These are phyloP conservation scores for Caranx melampygus DNA, from an alignment of 2,113 vertebrate species.

Conservation along the genomic window DNA sequence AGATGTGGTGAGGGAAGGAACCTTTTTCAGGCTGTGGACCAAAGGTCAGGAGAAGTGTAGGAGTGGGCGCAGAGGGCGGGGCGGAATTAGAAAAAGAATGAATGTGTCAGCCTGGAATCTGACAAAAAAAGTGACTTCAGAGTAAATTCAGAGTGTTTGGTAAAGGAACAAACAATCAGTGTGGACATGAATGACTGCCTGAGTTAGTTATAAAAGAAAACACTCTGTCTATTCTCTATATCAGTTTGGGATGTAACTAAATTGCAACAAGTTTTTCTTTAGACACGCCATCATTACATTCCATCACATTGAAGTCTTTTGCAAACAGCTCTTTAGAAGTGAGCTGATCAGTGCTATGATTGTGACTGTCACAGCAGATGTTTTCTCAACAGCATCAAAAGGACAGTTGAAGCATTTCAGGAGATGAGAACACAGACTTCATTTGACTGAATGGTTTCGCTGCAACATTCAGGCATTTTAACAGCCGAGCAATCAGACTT, in stretches of 20 bases:
- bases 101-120: conserved; percentile 66
- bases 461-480: no score
- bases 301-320: background rate
- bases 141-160: conserved; percentile 50
- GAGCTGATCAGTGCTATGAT: no score
- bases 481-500: no score
- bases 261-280: no score
- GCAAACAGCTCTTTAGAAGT: background rate
- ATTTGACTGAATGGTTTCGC: background rate
- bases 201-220: background rate
- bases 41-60: conserved; percentile 67
- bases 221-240: background rate
- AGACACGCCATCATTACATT: background rate
- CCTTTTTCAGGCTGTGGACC: conserved; percentile 66
- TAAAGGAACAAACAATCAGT: conserved; percentile 36
- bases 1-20: conserved; percentile 61
- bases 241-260: background rate
- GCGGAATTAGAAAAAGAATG: conserved; percentile 50
- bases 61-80: conserved; percentile 52
- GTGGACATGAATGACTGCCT: conserved; percentile 32
- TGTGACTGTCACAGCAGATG: no score
- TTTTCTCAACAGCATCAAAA: no score
- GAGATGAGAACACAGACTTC: background rate
- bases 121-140: conserved; percentile 69
- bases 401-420: no score